These are phyloP conservation scores for Oryzias melastigma DNA, from an alignment of 2,113 vertebrate species.

Conservation along the genomic window DNA sequence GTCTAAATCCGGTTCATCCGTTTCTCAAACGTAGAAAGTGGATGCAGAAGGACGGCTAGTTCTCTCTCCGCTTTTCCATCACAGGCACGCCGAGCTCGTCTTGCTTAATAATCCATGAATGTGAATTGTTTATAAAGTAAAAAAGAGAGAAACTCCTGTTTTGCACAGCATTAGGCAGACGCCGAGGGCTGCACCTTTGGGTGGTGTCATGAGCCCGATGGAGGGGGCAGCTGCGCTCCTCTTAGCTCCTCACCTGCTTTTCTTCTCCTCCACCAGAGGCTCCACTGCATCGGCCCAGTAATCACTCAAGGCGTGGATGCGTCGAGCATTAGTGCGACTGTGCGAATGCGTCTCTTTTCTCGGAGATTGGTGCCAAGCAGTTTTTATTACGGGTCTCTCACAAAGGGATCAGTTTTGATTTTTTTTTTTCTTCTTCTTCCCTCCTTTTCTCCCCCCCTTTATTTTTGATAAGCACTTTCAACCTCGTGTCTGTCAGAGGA, in stretches of 20 bases:
- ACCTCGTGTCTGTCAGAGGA: constrained; percentile 59
- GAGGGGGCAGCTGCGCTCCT: constrained; percentile 10
- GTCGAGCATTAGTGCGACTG: neutral
- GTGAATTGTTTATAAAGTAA: constrained; percentile 46
- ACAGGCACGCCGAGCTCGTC: constrained; percentile 9
- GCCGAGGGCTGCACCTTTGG: constrained; percentile 39
- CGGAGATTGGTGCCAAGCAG: constrained; percentile 71
- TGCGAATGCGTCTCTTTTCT: constrained; percentile 16
- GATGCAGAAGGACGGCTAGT: neutral
- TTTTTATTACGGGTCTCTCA: constrained; percentile 62
- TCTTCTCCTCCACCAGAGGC: constrained; percentile 17
- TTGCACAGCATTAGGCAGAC: constrained; percentile 63
- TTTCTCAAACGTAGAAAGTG: neutral
- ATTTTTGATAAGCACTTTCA: constrained; percentile 71
- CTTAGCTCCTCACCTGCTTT: constrained; percentile 23
- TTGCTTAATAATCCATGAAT: constrained; percentile 68
- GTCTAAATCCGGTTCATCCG: neutral
- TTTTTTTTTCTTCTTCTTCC: constrained; percentile 17
- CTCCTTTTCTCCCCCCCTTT: neutral
- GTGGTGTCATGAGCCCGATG: constrained; percentile 21
- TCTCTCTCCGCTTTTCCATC: constrained; percentile 5
- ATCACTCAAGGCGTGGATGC: constrained; percentile 19
- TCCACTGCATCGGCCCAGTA: constrained; percentile 53
- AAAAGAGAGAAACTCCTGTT: constrained; percentile 22
- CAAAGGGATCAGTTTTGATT: constrained; percentile 64